Evolutionary conservation across 2,888 invertebrate genomes (phyloP).

Genomic region (Luperina testacea): DNA sequence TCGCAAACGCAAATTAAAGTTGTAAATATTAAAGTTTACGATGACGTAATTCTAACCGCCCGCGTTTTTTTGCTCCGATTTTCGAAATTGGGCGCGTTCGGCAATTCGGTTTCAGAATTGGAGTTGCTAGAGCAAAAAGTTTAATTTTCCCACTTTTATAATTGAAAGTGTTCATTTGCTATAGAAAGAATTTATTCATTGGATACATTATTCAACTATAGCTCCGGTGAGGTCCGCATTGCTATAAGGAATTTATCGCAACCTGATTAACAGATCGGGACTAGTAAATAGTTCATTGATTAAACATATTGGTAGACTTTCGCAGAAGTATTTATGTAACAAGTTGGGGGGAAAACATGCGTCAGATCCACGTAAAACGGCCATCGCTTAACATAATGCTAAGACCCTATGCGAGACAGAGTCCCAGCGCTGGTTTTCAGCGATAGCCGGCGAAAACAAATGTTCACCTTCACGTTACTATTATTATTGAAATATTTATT

Average conservation of each 20-base stretch:
- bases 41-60: conserved; percentile 55
- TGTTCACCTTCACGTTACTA: not conserved
- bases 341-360: too few relatives aligned
- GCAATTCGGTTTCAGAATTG: not conserved
- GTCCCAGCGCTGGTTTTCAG: too few relatives aligned
- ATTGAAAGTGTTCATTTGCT: not conserved
- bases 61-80: conserved; percentile 59
- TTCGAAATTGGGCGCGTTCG: conserved; percentile 55
- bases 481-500: not conserved
- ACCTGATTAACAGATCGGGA: conserved; percentile 28
- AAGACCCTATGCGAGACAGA: too few relatives aligned
- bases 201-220: conserved; percentile 7
- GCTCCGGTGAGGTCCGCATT: conserved; percentile 42
- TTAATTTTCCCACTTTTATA: conserved; percentile 8
- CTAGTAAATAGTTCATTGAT: conserved; percentile 17
- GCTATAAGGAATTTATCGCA: conserved; percentile 25
- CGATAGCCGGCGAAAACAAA: too few relatives aligned
- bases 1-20: not conserved
- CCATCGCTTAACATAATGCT: too few relatives aligned
- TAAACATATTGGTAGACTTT: conserved; percentile 27
- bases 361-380: too few relatives aligned
- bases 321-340: not conserved
- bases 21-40: conserved; percentile 22
- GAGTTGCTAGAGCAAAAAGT: conserved; percentile 15
- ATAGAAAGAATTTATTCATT: not conserved